Percentiles rank a stretch among this genome's conserved stretches.
Evolutionary conservation across 2,797 vertebrate genomes (phyloP).

Genomic region (Gephyroberyx darwinii): DNA sequence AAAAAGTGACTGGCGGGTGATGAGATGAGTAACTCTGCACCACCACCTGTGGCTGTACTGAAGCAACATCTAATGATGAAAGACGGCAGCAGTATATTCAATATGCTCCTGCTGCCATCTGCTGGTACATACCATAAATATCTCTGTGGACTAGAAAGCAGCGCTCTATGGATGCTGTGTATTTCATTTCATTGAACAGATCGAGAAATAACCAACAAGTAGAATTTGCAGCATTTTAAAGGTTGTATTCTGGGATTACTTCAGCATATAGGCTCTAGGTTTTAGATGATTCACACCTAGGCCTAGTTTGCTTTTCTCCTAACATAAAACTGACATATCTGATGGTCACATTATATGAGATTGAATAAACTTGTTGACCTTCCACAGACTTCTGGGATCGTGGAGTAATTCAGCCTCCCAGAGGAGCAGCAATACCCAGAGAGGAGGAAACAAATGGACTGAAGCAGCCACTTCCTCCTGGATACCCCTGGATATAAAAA

Average conservation of each 20-base stretch:
- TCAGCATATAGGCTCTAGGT: no score
- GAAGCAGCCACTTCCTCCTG: slow-evolving; percentile 38
- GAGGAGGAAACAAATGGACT: slow-evolving; percentile 32
- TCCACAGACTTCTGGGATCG: slow-evolving; percentile 33
- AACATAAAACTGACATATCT: not conserved
- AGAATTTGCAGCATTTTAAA: no score
- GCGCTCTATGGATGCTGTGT: not conserved
- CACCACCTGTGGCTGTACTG: slow-evolving; percentile 36
- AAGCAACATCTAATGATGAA: slow-evolving; percentile 11
- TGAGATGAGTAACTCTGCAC: slow-evolving; percentile 33
- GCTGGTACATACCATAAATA: slow-evolving; percentile 42
- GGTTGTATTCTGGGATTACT: no score
- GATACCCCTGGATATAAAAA: slow-evolving; percentile 57
- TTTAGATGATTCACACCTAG: no score
- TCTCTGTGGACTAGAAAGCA: not conserved
- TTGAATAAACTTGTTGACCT: not conserved
- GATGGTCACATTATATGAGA: not conserved
- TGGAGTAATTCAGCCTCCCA: slow-evolving; percentile 1
- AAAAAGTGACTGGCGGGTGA: slow-evolving; percentile 26
- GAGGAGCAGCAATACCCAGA: slow-evolving; percentile 17
- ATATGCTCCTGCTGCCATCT: slow-evolving; percentile 72
- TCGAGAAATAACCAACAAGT: no score
- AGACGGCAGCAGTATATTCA: slow-evolving; percentile 13
- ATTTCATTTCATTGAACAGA: no score
- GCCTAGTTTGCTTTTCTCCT: not conserved